Evolutionary conservation across 2,888 invertebrate genomes (phyloP).

Genomic region (Litoditis marina): DNA sequence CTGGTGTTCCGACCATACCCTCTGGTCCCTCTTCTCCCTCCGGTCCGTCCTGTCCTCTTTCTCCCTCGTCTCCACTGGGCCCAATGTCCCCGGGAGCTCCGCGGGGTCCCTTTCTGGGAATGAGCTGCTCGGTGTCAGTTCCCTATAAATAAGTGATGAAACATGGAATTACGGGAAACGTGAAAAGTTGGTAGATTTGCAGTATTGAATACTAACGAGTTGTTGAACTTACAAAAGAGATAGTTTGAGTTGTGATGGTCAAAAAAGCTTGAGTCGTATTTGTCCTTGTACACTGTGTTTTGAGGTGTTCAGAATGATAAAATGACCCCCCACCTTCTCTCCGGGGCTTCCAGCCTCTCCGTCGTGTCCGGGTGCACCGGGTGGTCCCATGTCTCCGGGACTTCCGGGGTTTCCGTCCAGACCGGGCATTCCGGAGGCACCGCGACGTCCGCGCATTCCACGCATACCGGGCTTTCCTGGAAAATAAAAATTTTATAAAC

Average conservation of each 20-base stretch:
- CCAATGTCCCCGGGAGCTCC: constrained; percentile 47
- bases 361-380: constrained; percentile 27
- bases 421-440: constrained; percentile 39
- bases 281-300: too few species aligned
- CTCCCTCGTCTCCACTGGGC: constrained; percentile 47
- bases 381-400: constrained; percentile 42
- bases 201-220: too few species aligned
- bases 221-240: not conserved
- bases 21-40: constrained; percentile 36
- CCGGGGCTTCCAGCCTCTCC: constrained; percentile 25
- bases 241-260: too few species aligned
- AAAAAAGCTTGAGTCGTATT: not conserved
- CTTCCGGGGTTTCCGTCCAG: constrained; percentile 45
- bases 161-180: not conserved
- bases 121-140: constrained; percentile 41
- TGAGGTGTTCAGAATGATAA: too few species aligned
- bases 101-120: constrained; percentile 43
- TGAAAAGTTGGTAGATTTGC: too few species aligned
- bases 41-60: constrained; percentile 40
- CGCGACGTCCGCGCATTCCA: constrained; percentile 50
- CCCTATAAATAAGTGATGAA: too few species aligned
- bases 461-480: constrained; percentile 47
- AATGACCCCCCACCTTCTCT: constrained; percentile 21
- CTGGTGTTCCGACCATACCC: constrained; percentile 42
- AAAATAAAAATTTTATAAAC: too few species aligned